Evolutionary conservation across 1,140 invertebrate genomes (phyloP).

Genomic region (Micrasema longulum): DNA sequence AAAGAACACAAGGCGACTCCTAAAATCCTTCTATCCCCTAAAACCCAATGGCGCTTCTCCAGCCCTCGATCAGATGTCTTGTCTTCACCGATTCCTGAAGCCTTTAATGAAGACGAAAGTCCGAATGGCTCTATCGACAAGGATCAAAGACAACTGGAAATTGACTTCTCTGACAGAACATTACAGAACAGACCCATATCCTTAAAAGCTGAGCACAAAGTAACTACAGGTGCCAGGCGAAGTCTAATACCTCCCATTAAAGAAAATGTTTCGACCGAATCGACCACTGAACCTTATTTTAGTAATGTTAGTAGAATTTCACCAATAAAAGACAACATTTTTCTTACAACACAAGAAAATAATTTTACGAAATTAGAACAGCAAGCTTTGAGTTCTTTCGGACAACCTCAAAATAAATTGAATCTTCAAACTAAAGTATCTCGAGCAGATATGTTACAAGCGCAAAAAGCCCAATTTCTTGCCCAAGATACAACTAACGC

Average conservation of each 20-base stretch:
- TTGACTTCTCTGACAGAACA: conserved; percentile 37
- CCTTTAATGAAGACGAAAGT: conserved; percentile 77
- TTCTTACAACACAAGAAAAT: conserved; percentile 62
- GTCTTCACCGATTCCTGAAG: conserved; percentile 88
- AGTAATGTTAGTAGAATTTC: conserved; percentile 48
- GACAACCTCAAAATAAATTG: conserved; percentile 24
- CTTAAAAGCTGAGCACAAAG: conserved; percentile 29
- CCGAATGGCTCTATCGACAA: conserved; percentile 68
- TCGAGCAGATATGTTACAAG: conserved; percentile 50
- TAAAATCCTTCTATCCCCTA: conserved; percentile 76
- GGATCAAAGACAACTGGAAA: conserved; percentile 54
- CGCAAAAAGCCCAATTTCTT: conserved; percentile 52
- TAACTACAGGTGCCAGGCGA: conserved; percentile 43
- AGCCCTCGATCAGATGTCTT: conserved; percentile 83
- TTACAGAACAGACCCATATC: conserved; percentile 14
- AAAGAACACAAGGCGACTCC: conserved; percentile 71
- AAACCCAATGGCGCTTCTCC: conserved; percentile 78
- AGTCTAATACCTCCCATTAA: conserved; percentile 48
- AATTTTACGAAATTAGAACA: conserved; percentile 62
- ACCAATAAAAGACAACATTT: conserved; percentile 60
- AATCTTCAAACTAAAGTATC: conserved; percentile 42
- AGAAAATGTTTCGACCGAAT: conserved; percentile 36
- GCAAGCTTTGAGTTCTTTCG: conserved; percentile 52
- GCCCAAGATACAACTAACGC: conserved; percentile 36
- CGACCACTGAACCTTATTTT: neutral